phyloP scores from a whole-genome alignment of 1,140 invertebrate species.

The Drosophila sp. region DNA sequence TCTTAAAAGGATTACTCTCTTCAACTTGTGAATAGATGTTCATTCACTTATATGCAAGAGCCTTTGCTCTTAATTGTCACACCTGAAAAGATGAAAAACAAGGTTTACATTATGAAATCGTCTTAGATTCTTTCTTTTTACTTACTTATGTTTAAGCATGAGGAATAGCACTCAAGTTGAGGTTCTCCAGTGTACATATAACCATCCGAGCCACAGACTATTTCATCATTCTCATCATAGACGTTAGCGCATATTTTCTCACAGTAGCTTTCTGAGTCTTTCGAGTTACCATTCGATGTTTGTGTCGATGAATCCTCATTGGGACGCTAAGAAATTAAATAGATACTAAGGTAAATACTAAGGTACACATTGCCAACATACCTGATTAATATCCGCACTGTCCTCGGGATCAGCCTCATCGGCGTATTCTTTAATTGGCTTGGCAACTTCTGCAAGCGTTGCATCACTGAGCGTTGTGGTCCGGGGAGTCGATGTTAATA shows the following conservation, averaged over 20 bases:
- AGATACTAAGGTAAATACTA: no score
- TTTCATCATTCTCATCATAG: conserved; percentile 78
- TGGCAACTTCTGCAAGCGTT: conserved; percentile 18
- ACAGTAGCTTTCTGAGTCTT: conserved; percentile 73
- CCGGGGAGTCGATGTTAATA: conserved; percentile 33
- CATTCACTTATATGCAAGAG: conserved; percentile 54
- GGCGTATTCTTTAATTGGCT: conserved; percentile 51
- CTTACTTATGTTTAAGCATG: conserved; percentile 76
- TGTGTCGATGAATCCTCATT: conserved; percentile 29
- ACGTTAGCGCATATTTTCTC: conserved; percentile 80
- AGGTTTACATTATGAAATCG: background rate
- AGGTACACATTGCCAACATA: background rate
- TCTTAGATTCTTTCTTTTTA: background rate
- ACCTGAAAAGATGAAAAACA: conserved; percentile 45
- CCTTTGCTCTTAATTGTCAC: conserved; percentile 78
- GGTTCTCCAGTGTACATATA: conserved; percentile 81
- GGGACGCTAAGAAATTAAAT: conserved; percentile 30
- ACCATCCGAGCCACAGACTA: conserved; percentile 78
- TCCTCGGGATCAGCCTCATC: conserved; percentile 49
- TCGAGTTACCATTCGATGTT: conserved; percentile 25
- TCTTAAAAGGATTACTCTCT: background rate
- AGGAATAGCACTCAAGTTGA: conserved; percentile 75
- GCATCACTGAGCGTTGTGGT: conserved; percentile 27
- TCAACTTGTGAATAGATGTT: background rate
- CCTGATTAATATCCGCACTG: conserved; percentile 47